Evolutionary conservation across 1,140 invertebrate species (phyloP).

Genomic region (Diachasma alloeum): DNA sequence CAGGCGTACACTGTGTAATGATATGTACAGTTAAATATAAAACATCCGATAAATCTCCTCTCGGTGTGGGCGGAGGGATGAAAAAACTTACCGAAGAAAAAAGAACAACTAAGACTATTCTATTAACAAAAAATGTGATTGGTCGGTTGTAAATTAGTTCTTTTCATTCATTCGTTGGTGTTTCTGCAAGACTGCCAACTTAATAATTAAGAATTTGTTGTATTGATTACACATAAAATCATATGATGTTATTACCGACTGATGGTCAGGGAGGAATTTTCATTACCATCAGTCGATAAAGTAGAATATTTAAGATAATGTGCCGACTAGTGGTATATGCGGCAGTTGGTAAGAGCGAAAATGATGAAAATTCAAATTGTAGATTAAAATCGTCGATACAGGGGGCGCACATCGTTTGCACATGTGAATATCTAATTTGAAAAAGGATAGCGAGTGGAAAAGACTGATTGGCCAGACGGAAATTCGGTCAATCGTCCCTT

Average conservation of each 20-base stretch:
- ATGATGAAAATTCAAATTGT: background rate
- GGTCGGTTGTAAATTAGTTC: background rate
- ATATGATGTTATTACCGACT: background rate
- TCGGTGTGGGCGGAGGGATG: too few relatives aligned
- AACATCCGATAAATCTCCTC: background rate
- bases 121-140: background rate
- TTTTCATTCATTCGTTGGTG: background rate
- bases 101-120: background rate
- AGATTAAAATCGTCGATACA: background rate
- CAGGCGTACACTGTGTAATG: background rate
- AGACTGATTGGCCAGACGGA: conserved; percentile 20
- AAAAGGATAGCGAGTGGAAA: background rate
- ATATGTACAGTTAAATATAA: background rate
- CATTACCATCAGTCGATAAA: too few relatives aligned
- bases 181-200: background rate
- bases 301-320: too few relatives aligned
- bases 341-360: background rate
- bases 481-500: conserved; percentile 5
- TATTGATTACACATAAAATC: background rate
- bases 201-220: background rate
- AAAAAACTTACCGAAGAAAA: background rate
- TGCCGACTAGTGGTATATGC: too few relatives aligned
- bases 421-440: background rate
- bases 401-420: background rate
- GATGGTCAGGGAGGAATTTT: background rate